Percentiles rank a stretch among this genome's conserved stretches.
Evolutionary conservation across 2,888 invertebrate genomes (phyloP).

Genomic region (Watsonalla cultraria): DNA sequence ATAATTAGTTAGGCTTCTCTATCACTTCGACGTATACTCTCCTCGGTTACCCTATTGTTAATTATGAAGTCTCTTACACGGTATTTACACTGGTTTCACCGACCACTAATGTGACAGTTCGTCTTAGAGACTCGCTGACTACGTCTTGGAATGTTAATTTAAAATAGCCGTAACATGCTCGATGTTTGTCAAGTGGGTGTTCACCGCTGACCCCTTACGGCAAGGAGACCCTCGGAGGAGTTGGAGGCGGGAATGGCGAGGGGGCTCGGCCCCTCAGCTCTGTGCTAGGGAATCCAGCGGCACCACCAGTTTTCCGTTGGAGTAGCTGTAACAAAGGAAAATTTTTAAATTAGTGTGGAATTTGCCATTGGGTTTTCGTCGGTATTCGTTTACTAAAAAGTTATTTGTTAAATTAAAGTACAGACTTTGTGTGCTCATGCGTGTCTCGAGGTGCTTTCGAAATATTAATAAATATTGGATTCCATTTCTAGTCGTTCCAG

Average conservation of each 20-base stretch:
- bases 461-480: not conserved
- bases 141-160: conserved; percentile 31
- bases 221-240: conserved; percentile 63
- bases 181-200: conserved; percentile 20
- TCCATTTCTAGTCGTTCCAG: too few relatives aligned
- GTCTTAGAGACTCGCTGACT: conserved; percentile 64
- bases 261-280: conserved; percentile 66
- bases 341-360: conserved; percentile 20
- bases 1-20: conserved; percentile 71
- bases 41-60: conserved; percentile 33
- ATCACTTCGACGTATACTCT: conserved; percentile 76
- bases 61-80: conserved; percentile 31
- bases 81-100: conserved; percentile 48
- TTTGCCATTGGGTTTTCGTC: conserved; percentile 4
- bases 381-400: not conserved
- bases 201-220: conserved; percentile 41
- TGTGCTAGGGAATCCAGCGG: conserved; percentile 78
- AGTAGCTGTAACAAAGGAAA: conserved; percentile 72
- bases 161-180: not conserved
- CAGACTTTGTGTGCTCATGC: not conserved
- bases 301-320: conserved; percentile 79
- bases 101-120: conserved; percentile 21
- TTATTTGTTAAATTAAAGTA: not conserved
- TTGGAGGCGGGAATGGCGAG: conserved; percentile 61
- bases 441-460: not conserved